Evolutionary conservation across 2,888 invertebrate genomes (phyloP), one percentile per base, ranked within the genome.

Genomic region (Chrysodeixis includens): DNA sequence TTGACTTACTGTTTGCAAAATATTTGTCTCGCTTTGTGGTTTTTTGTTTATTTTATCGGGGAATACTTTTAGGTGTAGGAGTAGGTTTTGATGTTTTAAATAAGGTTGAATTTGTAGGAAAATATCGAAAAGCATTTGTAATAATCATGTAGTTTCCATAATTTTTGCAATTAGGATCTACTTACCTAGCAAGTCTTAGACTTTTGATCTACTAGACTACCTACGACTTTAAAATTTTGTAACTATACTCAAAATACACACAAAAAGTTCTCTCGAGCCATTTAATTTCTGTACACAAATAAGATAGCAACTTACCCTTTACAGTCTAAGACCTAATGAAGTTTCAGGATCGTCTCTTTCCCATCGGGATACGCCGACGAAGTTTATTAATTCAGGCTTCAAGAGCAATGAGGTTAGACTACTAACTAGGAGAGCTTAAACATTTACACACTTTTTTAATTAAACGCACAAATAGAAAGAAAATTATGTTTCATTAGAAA

Each of bases 11-110:
- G 55, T 65, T 79, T 76, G 65, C 69, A 18, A 58, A 76, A 74
- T 74, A n/a, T n/a, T n/a, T n/a, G 62, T 72, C 60, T 52, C 14
- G 52, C 68, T 76, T 71, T 76, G 53, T 62, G 76, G 72, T 40
- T 66, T 7, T n/a, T n/a, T 20, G 18, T 22, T 22, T 49, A 3
- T 54, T 32, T 49, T 20, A 20, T 49, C 20, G 18, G 20, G 10
- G 16, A 49, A 49, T 49, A 18, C 40, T 40, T 40, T 40, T 26
- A 4, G 6, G 5, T 35, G 35, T 14, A 0, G 30, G 35, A 14
- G 4, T 14, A 35, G 12, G 12, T 35, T 35, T 35, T 14, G 35
- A 2, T 5, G 4, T 14, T 5, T 3, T 35, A 35, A 35, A 35
- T 35, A 14, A 3, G 3, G 35, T 14, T 14, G 3, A 35, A 35